Evolutionary conservation across 2,113 vertebrate genomes (phyloP).

Genomic region (Grammomys dolichurus): DNA sequence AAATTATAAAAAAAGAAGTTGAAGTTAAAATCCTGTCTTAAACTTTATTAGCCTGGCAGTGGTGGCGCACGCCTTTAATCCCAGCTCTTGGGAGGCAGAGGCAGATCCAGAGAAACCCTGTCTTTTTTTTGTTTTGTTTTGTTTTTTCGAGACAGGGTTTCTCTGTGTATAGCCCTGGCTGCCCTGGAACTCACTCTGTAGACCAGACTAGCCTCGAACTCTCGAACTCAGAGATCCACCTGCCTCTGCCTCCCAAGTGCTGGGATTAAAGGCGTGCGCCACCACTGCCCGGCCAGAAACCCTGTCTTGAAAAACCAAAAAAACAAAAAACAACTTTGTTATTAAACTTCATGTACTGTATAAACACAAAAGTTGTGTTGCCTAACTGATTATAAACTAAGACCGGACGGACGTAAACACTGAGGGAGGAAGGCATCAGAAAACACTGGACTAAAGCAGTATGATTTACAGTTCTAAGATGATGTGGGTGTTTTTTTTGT

Average conservation of each 20-base stretch:
- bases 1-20: neutral
- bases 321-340: neutral
- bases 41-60: no score
- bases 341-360: neutral
- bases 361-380: neutral
- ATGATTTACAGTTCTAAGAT: slow-evolving; percentile 42
- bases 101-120: no score
- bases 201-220: no score
- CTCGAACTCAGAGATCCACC: no score
- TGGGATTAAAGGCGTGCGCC: no score
- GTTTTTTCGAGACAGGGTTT: no score
- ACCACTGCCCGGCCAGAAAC: neutral
- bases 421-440: neutral
- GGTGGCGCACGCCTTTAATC: no score
- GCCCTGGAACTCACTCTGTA: no score
- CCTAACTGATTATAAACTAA: neutral
- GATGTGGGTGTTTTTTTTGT: neutral
- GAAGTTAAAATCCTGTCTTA: neutral
- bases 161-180: no score
- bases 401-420: neutral
- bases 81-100: no score
- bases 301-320: neutral
- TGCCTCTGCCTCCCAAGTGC: no score
- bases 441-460: slow-evolving; percentile 45
- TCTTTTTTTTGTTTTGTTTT: no score